Percentiles rank a stretch among this genome's conserved stretches.
These are phyloP conservation scores for Halocaridina rubra DNA, from an alignment of 2,888 invertebrate genomes.

Conservation along the genomic window DNA sequence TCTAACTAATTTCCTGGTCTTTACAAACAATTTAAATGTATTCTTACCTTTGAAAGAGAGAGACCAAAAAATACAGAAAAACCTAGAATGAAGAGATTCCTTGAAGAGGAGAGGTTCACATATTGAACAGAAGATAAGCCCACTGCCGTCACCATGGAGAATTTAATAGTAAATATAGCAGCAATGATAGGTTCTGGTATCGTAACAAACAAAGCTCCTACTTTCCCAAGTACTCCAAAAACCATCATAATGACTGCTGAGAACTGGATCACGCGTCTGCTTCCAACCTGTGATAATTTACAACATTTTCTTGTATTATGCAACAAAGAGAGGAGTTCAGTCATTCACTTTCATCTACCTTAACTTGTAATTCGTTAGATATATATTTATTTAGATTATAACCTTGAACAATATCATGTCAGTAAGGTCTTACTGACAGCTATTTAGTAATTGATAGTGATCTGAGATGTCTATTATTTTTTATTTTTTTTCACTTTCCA, in stretches of 20 bases:
- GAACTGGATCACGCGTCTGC: constrained; percentile 66
- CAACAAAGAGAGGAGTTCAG: too few relatives aligned
- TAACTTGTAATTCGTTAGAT: too few relatives aligned
- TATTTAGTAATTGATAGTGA: too few relatives aligned
- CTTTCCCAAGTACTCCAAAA: constrained; percentile 66
- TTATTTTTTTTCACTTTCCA: too few relatives aligned
- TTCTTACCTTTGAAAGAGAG: constrained; percentile 65
- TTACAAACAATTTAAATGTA: background rate
- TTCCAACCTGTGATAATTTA: constrained; percentile 66
- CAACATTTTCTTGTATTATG: too few relatives aligned
- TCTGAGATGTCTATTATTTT: too few relatives aligned
- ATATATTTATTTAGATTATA: too few relatives aligned
- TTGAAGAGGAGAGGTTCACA: constrained; percentile 83
- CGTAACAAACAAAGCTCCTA: constrained; percentile 80
- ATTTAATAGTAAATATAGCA: constrained; percentile 85
- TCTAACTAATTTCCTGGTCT: too few relatives aligned
- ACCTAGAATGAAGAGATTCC: constrained; percentile 90
- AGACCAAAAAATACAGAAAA: constrained; percentile 88
- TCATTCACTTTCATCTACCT: too few relatives aligned
- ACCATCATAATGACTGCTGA: constrained; percentile 66
- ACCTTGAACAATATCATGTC: too few relatives aligned
- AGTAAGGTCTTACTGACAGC: too few relatives aligned
- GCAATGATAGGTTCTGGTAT: constrained; percentile 85
- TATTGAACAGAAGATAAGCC: constrained; percentile 77
- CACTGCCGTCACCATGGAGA: constrained; percentile 84